A percentile compares a stretch with the other conserved stretches of the same genome.
phyloP scores from a whole-genome alignment of 2,888 invertebrate genomes.

The Gibbula magus region DNA sequence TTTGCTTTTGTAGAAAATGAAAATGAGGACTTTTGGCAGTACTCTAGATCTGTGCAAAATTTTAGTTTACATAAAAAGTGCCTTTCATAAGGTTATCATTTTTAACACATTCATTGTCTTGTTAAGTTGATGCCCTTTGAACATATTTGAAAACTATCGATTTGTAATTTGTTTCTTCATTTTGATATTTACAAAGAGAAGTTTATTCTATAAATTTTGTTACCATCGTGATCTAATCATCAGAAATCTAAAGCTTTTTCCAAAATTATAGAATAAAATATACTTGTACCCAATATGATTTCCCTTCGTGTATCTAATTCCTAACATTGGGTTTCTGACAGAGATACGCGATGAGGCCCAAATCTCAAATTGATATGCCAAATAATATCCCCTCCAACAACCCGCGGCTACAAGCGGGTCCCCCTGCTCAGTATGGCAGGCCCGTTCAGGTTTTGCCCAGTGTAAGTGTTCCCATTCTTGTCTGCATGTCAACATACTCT shows the following conservation, averaged over 20 bases:
- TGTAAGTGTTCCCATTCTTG: not conserved
- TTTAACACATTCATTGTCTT: too few relatives aligned
- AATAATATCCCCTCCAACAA: slow-evolving; percentile 28
- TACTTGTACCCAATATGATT: not conserved
- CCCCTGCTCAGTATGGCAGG: not conserved
- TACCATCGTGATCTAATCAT: not conserved
- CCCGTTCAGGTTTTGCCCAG: not conserved
- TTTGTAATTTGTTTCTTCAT: too few relatives aligned
- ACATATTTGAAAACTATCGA: too few relatives aligned
- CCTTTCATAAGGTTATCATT: too few relatives aligned
- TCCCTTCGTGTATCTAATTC: not conserved
- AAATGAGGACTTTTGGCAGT: too few relatives aligned
- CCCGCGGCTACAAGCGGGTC: not conserved
- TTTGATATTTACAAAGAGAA: too few relatives aligned
- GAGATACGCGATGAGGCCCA: slow-evolving; percentile 50
- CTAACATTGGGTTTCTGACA: not conserved
- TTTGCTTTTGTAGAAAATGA: too few relatives aligned
- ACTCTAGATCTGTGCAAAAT: too few relatives aligned
- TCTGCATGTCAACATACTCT: slow-evolving; percentile 1
- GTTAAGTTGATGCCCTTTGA: too few relatives aligned
- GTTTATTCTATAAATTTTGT: not conserved
- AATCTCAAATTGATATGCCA: slow-evolving; percentile 65
- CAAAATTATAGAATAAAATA: not conserved
- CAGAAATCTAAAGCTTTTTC: not conserved
- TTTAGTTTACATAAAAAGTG: too few relatives aligned